Conservation (phyloP, 2,797 vertebrate genomes). For the Rhinichthys osculus region DNA sequence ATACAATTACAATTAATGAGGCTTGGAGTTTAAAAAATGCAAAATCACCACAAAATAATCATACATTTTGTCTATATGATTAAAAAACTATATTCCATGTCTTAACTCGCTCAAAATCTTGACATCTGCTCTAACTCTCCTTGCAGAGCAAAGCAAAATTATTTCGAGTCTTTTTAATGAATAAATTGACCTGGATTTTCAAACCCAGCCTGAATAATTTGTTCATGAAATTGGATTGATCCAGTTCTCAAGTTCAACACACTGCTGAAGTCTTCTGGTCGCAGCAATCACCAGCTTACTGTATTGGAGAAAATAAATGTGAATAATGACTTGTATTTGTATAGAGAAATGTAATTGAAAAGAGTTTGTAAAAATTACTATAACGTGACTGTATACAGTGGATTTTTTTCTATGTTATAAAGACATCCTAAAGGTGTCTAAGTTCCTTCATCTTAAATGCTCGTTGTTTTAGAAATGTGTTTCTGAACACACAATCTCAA, state of each 20-base stretch:
- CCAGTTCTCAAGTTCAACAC: not conserved
- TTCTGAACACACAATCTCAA: constrained; percentile 4
- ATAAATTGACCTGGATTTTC: not conserved
- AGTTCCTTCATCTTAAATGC: not conserved
- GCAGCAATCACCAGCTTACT: not conserved
- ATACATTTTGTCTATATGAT: not conserved
- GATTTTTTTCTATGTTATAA: not conserved
- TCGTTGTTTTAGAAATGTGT: constrained; percentile 3
- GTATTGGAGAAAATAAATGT: not conserved
- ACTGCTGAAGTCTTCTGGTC: not conserved
- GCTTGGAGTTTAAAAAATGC: not conserved
- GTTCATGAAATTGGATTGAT: not conserved
- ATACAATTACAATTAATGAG: not conserved
- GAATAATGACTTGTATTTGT: not conserved
- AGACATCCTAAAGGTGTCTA: not conserved
- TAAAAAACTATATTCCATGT: not conserved
- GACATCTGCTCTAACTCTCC: not conserved
- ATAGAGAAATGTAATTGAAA: not conserved
- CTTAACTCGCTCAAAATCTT: not conserved
- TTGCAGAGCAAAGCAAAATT: not conserved
- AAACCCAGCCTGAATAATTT: not conserved
- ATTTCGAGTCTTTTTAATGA: not conserved
- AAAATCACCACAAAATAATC: not conserved
- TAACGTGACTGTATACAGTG: not conserved
- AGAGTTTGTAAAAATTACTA: not conserved